Percentiles rank a stretch among this genome's conserved stretches.
phyloP scores from a whole-genome alignment of 2,888 invertebrate genomes.

The Leptodirus hochenwartii region DNA sequence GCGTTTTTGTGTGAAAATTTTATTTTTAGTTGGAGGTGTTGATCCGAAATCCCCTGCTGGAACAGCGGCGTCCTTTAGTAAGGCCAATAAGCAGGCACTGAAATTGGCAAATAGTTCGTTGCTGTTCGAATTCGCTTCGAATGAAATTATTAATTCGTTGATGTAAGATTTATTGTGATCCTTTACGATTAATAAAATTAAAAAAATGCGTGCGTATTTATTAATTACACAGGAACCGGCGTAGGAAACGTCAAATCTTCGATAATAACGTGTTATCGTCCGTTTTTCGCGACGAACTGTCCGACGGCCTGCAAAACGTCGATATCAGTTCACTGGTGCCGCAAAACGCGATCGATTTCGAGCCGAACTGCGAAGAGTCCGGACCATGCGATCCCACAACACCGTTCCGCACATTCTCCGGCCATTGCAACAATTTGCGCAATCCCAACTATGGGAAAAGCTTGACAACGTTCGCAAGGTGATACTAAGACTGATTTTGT shows the following conservation, averaged over 20 bases:
- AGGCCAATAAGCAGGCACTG: constrained; percentile 70
- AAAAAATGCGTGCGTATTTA: no score
- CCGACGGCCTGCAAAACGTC: constrained; percentile 60
- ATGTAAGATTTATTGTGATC: constrained; percentile 16
- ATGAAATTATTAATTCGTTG: constrained; percentile 59
- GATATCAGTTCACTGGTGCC: constrained; percentile 56
- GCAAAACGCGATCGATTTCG: constrained; percentile 40
- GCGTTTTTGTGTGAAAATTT: constrained; percentile 1
- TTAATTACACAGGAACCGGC: constrained; percentile 26
- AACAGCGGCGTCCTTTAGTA: constrained; percentile 77
- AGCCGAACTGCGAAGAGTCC: constrained; percentile 52
- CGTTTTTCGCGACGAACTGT: constrained; percentile 44
- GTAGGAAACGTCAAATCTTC: constrained; percentile 57
- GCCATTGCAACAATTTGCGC: constrained; percentile 74
- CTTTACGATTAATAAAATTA: constrained; percentile 1
- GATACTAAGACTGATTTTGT: no score
- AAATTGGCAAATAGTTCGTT: constrained; percentile 72
- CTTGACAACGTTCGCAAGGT: constrained; percentile 66
- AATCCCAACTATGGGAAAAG: constrained; percentile 71
- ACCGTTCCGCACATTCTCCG: constrained; percentile 58
- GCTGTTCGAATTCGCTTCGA: constrained; percentile 71
- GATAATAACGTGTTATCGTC: constrained; percentile 41
- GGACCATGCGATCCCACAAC: constrained; percentile 51
- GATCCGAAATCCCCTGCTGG: constrained; percentile 76
- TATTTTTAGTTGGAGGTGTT: constrained; percentile 48